Evolutionary conservation across 2,797 vertebrate species (phyloP), one percentile per base, ranked within the genome.

Genomic region (Otolemur crassicaudatus): DNA sequence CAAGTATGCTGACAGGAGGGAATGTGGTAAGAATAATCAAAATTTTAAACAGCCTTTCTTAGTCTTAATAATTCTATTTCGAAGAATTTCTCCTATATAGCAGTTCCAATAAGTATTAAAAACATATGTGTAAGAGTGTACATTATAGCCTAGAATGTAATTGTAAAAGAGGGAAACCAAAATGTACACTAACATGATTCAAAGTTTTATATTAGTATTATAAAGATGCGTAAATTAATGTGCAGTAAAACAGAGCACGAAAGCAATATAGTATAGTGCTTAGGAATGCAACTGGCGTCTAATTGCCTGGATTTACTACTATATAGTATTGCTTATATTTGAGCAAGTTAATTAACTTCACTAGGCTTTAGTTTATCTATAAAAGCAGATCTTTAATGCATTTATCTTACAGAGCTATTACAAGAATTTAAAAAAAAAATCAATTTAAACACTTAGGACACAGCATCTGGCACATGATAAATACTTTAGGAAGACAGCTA

Each of bases 61-160:
- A 63, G 25, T 82, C 12, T 89, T 92, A 92, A 86, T 2, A 92
- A 90, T 73, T 91, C 40, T 34, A 77, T 86, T 93, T 70, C 43
- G 14, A 87, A 94, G 56, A 94, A 73, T 77, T 67, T 77, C 53
- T 27, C n/a, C 82, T 94, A 75, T 12, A 90, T n/a, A 88, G 80
- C 92, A 70, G 13, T 76, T 75, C 22, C 29, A 86, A 81, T 31
- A 95, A 81, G 43, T 65, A 75, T 56, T 60, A 86, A 75, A 93
- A 85, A 86, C 7, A 46, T 9, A 46, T 9, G 43, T 37, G 53
- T 49, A 86, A 60, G 10, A 46, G 86, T 61, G 6, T 75, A 81
- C n/a, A 53, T 58, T 87, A 16, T 87, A 96, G 34, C 3, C 8
- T 79, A 19, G 40, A 94, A 12, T 40, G 0, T 87, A 96, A 76